These are phyloP conservation scores for Ligdia adustata DNA, from an alignment of 2,888 invertebrate genomes.

Conservation along the genomic window DNA sequence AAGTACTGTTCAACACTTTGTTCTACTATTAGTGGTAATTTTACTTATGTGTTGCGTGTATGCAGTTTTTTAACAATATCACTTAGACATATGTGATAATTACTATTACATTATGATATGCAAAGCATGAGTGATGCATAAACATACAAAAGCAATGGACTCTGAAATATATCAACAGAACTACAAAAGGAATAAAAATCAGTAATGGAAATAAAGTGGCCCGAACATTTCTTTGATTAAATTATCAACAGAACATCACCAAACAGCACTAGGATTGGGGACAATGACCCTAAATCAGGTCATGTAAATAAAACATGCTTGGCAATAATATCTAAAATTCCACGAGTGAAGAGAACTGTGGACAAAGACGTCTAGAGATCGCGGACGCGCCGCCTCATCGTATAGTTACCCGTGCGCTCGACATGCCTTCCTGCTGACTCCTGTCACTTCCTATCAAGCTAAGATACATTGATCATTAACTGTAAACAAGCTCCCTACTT, in stretches of 20 bases:
- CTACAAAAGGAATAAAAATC: no score
- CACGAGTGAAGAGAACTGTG: constrained; percentile 28
- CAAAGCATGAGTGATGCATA: no score
- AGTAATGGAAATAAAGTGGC: no score
- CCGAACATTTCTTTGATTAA: no score
- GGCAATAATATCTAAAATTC: constrained; percentile 17
- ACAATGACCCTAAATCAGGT: constrained; percentile 62
- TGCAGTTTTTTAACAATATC: no score
- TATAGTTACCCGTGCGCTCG: constrained; percentile 27
- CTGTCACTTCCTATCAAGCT: neutral
- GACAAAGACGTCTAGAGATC: constrained; percentile 14
- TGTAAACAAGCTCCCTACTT: neutral
- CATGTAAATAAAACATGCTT: constrained; percentile 52
- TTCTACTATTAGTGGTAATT: no score
- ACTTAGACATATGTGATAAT: no score
- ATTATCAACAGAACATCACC: constrained; percentile 10
- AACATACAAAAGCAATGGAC: no score
- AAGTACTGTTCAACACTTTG: no score
- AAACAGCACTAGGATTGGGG: constrained; percentile 39
- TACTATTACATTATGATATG: no score
- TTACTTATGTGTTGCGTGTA: no score
- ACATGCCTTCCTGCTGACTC: constrained; percentile 42
- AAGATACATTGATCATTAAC: neutral
- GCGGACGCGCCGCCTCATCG: neutral
- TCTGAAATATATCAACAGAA: no score